Evolutionary conservation across 2,113 vertebrate genomes (phyloP), one percentile per base, ranked within the genome.

Genomic region (Rhea americana): DNA sequence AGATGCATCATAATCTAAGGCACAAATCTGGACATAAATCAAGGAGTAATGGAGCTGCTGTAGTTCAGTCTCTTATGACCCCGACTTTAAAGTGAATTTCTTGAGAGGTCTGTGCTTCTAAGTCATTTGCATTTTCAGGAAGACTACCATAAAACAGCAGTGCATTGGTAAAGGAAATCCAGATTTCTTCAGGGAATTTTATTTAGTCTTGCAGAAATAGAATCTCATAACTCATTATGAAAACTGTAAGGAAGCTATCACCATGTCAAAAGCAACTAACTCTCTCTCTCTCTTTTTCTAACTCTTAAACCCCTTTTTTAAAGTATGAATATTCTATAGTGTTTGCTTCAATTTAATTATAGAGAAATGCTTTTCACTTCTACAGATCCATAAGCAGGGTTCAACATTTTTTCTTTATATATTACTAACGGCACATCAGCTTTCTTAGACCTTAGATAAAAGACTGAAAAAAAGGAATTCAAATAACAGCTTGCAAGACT

Each of bases 191-290:
- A 80, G 41, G 55, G 4, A 72, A 74, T 79, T 94, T 76, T 85
- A 47, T 41, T 88, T 71, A 75, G 6, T n/a, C 28, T 53, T 90
- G 13, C 41, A 82, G 28, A 72, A 68, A 82, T 14, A 71, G 32
- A 43, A 84, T 47, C 43, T 72, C 25, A 59, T 1, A 9, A 90
- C 76, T 91, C 37, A 41, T 82, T 96, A 94, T 95, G 94, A 94
- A 95, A 96, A 85, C 50, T 78, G 55, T 65, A 92, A 96, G 70
- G 53, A 96, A 96, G 47, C 41, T 91, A 87, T 75, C 35, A 70
- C 82, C 51, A 78, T 62, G 71, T 67, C 80, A 82, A 88, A 96
- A 94, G 6, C 19, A 78, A 65, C 56, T 43, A 7, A 91, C 95
- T 96, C 90, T 58, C 66, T 95, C 93, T 94, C 41, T 91, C 83